These are phyloP conservation scores for Oreochromis grahami DNA, from an alignment of 2,797 vertebrate species.

Conservation along the genomic window DNA sequence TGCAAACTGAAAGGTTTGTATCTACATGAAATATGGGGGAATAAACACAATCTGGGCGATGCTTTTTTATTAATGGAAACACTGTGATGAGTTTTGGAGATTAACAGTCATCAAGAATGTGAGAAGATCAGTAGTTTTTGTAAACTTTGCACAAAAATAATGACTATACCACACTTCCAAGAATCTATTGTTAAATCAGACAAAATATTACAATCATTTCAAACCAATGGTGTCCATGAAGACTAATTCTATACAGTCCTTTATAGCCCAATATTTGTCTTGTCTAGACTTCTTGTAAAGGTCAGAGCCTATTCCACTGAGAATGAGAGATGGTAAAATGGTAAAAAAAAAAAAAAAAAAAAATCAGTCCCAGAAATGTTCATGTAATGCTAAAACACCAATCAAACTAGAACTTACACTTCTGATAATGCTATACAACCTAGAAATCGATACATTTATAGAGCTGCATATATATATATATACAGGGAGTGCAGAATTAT, in stretches of 20 bases:
- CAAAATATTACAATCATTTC: not conserved
- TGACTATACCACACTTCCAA: not conserved
- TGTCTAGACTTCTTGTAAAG: not conserved
- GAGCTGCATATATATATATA: not conserved
- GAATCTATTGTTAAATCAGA: not conserved
- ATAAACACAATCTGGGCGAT: not conserved
- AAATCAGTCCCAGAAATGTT: not conserved
- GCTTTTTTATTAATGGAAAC: not conserved
- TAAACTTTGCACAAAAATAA: not conserved
- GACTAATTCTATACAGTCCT: not conserved
- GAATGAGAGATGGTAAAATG: not conserved
- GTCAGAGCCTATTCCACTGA: not conserved
- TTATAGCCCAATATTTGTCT: not conserved
- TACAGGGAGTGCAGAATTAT: no score
- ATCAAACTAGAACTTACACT: not conserved
- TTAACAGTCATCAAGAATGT: not conserved
- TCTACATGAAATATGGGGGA: not conserved
- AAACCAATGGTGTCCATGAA: not conserved
- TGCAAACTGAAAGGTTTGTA: not conserved
- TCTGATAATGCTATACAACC: slow-evolving; percentile 11
- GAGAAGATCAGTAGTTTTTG: not conserved
- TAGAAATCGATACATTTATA: slow-evolving; percentile 26
- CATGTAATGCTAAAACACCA: not conserved
- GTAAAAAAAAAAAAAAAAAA: not conserved
- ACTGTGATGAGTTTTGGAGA: not conserved